Conservation (phyloP, 53 echinoderm and acorn worm genomes). For the Temnopleurus reevesii region DNA sequence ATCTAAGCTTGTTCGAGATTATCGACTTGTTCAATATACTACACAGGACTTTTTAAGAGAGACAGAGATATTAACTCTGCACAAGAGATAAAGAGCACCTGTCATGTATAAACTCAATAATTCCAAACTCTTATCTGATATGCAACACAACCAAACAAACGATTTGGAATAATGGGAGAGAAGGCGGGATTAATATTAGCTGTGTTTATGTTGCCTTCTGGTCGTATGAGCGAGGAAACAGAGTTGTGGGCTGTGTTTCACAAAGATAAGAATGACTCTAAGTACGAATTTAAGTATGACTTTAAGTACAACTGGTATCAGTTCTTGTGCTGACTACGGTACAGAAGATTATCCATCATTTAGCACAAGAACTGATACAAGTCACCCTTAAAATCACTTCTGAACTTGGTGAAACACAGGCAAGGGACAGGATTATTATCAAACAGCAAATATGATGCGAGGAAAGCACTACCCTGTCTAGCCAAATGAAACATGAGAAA, state of each 20-base stretch:
- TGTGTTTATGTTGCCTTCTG: not conserved
- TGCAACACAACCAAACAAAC: slow-evolving; percentile 5
- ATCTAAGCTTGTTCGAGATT: too few species aligned
- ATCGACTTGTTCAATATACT: too few species aligned
- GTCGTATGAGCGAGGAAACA: not conserved
- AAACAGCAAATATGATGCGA: not conserved
- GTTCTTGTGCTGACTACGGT: too few species aligned
- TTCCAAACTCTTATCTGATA: not conserved
- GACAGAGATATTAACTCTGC: slow-evolving; percentile 14
- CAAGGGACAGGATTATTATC: slow-evolving; percentile 16
- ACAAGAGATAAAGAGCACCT: slow-evolving; percentile 12
- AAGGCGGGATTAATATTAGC: not conserved
- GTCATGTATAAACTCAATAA: not conserved
- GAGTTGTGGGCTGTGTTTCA: not conserved
- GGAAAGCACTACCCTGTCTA: not conserved
- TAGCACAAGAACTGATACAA: too few species aligned
- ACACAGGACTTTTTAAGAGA: too few species aligned
- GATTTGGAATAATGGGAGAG: not conserved
- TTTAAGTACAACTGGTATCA: too few species aligned
- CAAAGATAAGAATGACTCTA: too few species aligned
- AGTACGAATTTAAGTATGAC: too few species aligned
- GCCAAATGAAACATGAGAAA: not conserved
- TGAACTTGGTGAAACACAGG: too few species aligned
- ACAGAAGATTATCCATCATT: too few species aligned
- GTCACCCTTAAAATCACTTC: too few species aligned